Conservation (phyloP, 1,140 invertebrate species). For the Macrobrachium nipponense region DNA sequence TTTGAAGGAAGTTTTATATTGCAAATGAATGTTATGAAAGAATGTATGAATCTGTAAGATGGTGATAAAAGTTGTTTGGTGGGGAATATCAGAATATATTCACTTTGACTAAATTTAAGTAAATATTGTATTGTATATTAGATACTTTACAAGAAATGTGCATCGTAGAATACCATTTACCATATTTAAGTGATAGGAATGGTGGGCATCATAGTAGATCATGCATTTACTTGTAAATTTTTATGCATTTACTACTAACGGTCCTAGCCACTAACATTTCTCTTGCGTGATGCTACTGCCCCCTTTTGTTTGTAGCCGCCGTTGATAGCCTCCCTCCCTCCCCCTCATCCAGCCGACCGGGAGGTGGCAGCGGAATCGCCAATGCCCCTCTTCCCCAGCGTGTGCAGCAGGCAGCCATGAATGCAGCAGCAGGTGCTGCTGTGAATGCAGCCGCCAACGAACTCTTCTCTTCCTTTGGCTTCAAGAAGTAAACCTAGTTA, state of each 20-base stretch:
- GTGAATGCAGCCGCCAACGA: conserved; percentile 62
- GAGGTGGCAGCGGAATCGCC: conserved; percentile 14
- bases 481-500: conserved; percentile 52
- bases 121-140: too few relatives aligned
- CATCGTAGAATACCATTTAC: too few relatives aligned
- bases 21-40: too few relatives aligned
- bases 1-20: too few relatives aligned
- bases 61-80: too few relatives aligned
- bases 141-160: too few relatives aligned
- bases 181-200: too few relatives aligned
- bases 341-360: conserved; percentile 43
- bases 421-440: conserved; percentile 61
- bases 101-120: too few relatives aligned
- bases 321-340: conserved; percentile 45
- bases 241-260: conserved; percentile 28
- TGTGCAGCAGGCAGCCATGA: conserved; percentile 57
- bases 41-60: too few relatives aligned
- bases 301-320: conserved; percentile 54
- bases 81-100: too few relatives aligned
- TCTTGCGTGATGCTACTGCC: conserved; percentile 32
- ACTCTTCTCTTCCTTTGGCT: conserved; percentile 59
- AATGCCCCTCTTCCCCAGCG: conserved; percentile 45
- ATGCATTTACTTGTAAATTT: not conserved
- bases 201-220: too few relatives aligned
- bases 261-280: conserved; percentile 31